Percentiles rank a stretch among this genome's conserved stretches.
Evolutionary conservation across 2,888 invertebrate genomes (phyloP).

Genomic region (Uloborus plumipes): DNA sequence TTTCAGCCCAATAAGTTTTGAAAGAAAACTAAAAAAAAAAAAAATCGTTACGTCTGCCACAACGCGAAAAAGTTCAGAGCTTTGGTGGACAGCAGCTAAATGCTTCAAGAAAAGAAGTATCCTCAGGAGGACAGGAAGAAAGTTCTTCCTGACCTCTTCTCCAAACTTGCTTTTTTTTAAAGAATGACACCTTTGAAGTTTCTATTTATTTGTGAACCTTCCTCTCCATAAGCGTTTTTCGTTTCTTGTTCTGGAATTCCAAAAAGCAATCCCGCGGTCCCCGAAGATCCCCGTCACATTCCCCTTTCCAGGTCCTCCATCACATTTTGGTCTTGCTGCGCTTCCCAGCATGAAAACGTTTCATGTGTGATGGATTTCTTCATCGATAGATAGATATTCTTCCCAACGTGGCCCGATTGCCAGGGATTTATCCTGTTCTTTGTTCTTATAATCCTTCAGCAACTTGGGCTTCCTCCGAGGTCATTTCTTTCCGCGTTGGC

Average conservation of each 20-base stretch:
- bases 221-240: slow-evolving; percentile 19
- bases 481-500: slow-evolving; percentile 53
- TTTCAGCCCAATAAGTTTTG: too few species aligned
- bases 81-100: too few species aligned
- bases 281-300: slow-evolving; percentile 49
- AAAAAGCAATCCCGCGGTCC: slow-evolving; percentile 52
- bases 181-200: slow-evolving; percentile 53
- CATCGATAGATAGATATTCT: slow-evolving; percentile 56
- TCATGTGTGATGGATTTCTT: slow-evolving; percentile 63
- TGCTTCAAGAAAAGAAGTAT: not conserved
- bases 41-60: too few species aligned
- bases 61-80: too few species aligned
- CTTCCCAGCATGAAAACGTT: slow-evolving; percentile 51
- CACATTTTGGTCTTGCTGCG: slow-evolving; percentile 40
- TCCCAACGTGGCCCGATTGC: slow-evolving; percentile 23
- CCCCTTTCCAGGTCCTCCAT: slow-evolving; percentile 38
- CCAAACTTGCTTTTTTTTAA: slow-evolving; percentile 37
- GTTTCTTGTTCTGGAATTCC: slow-evolving; percentile 50
- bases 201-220: slow-evolving; percentile 48
- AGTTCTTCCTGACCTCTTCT: slow-evolving; percentile 31
- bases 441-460: slow-evolving; percentile 63
- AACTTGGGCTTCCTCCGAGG: slow-evolving; percentile 50
- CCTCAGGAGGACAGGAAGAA: slow-evolving; percentile 1
- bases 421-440: slow-evolving; percentile 60
- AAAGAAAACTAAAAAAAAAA: too few species aligned